phyloP scores from a whole-genome alignment of 2,888 invertebrate genomes.

The Lathronympha strigana region DNA sequence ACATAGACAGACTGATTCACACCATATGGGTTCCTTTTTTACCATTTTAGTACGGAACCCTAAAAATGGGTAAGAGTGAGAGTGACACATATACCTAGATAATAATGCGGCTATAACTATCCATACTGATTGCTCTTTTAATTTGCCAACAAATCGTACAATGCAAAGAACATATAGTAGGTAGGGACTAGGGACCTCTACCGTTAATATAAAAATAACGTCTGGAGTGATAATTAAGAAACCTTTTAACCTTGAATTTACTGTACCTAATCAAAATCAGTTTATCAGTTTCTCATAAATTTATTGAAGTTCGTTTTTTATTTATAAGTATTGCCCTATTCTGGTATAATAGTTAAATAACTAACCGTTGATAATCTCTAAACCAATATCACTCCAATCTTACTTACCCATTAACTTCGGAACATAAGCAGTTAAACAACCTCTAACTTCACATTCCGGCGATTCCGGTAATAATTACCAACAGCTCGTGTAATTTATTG shows the following conservation, averaged over 20 bases:
- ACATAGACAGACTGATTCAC: too few relatives aligned
- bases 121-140: too few relatives aligned
- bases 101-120: too few relatives aligned
- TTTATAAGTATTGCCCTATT: background rate
- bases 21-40: too few relatives aligned
- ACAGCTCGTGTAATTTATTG: constrained; percentile 55
- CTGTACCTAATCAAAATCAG: background rate
- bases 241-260: background rate
- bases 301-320: background rate
- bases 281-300: background rate
- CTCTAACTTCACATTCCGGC: constrained; percentile 43
- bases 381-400: constrained; percentile 25
- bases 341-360: background rate
- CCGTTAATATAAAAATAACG: too few relatives aligned
- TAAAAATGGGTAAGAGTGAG: too few relatives aligned
- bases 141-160: too few relatives aligned
- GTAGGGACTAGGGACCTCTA: too few relatives aligned
- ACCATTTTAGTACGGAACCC: too few relatives aligned
- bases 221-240: too few relatives aligned
- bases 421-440: constrained; percentile 40
- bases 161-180: too few relatives aligned
- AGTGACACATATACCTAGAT: too few relatives aligned
- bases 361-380: constrained; percentile 12
- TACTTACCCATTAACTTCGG: constrained; percentile 27
- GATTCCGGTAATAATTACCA: constrained; percentile 55